These are phyloP conservation scores for Eilema griseolum DNA, from an alignment of 2,888 invertebrate genomes.

Conservation along the genomic window DNA sequence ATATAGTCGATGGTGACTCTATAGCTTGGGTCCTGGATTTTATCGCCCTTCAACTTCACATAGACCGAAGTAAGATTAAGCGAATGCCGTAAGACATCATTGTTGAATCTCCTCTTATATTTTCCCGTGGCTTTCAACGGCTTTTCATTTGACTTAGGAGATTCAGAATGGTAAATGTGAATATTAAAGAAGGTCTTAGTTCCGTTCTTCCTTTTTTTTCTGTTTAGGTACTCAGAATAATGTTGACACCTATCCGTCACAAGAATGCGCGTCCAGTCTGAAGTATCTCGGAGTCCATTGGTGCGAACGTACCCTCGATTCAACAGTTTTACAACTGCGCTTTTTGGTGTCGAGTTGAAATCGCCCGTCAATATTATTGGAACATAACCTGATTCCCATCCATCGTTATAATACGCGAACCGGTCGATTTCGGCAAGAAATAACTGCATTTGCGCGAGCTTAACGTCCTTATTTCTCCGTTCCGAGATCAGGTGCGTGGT, in stretches of 20 bases:
- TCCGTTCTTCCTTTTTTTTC: constrained; percentile 55
- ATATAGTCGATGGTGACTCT: constrained; percentile 97
- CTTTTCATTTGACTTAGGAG: neutral
- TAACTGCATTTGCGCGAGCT: constrained; percentile 94
- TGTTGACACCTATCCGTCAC: constrained; percentile 89
- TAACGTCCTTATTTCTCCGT: constrained; percentile 94
- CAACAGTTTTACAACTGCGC: constrained; percentile 90
- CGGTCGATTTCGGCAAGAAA: constrained; percentile 95
- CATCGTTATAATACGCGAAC: constrained; percentile 86
- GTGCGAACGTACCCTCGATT: constrained; percentile 87
- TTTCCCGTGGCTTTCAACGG: neutral
- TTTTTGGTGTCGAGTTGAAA: constrained; percentile 93
- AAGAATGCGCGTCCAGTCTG: constrained; percentile 82
- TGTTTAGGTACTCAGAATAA: constrained; percentile 78
- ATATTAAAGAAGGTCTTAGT: neutral
- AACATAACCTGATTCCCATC: constrained; percentile 84
- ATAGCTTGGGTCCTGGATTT: constrained; percentile 91
- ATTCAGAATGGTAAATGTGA: constrained; percentile 40
- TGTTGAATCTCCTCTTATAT: constrained; percentile 81
- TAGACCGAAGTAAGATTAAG: constrained; percentile 84
- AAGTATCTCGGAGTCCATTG: constrained; percentile 64
- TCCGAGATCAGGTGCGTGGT: constrained; percentile 98
- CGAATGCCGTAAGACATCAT: constrained; percentile 88
- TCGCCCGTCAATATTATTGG: constrained; percentile 97
- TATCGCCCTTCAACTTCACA: constrained; percentile 86